A percentile compares a stretch with the other conserved stretches of the same genome.
phyloP scores from a whole-genome alignment of 2,888 invertebrate species.

The Microctonus hyperodae region DNA sequence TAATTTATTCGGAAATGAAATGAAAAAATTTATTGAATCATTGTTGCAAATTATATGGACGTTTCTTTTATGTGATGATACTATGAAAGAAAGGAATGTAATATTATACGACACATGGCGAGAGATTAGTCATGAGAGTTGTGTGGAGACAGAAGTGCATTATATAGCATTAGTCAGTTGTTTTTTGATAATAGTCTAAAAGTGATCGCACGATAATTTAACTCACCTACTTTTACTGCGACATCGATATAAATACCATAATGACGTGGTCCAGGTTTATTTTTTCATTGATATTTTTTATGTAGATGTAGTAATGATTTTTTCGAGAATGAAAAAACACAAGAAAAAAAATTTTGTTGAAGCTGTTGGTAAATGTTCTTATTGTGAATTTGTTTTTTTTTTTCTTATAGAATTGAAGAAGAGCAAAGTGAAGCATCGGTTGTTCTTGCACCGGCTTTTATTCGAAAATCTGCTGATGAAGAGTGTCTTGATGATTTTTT shows the following conservation, averaged over 20 bases:
- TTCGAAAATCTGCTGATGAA: conserved; percentile 22
- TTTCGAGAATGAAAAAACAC: no score
- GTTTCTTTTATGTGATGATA: neutral
- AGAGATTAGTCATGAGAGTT: conserved; percentile 46
- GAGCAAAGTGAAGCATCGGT: conserved; percentile 23
- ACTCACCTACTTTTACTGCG: neutral
- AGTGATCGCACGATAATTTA: neutral
- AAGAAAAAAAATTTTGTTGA: no score
- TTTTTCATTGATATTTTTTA: neutral
- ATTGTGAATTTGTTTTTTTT: no score
- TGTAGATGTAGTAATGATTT: no score
- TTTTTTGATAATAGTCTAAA: conserved; percentile 24
- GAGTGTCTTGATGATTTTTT: conserved; percentile 56
- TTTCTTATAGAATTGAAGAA: conserved; percentile 35
- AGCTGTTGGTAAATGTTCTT: no score
- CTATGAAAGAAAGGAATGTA: conserved; percentile 12
- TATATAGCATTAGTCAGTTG: conserved; percentile 52
- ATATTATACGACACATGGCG: neutral
- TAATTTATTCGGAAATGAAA: neutral
- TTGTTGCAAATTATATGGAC: no score
- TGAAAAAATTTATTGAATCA: conserved; percentile 14
- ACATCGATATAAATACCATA: conserved; percentile 1
- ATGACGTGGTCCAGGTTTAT: conserved; percentile 10
- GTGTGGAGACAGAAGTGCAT: neutral
- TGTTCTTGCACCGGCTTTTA: neutral